Evolutionary conservation across 1,140 invertebrate species (phyloP).

Genomic region (Cydia strobilella): DNA sequence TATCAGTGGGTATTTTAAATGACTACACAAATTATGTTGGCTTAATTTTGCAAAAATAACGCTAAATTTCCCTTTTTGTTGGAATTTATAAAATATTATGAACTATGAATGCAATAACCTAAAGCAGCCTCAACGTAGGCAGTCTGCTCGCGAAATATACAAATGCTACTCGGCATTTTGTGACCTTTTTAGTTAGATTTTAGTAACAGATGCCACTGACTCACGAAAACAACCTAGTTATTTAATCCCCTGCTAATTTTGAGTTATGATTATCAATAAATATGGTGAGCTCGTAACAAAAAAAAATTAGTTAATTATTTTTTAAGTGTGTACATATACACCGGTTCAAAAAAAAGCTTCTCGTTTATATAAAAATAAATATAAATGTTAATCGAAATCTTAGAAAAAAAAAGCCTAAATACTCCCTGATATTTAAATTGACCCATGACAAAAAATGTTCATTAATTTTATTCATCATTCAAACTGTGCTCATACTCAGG

Average conservation of each 20-base stretch:
- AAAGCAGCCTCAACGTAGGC: background rate
- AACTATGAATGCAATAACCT: background rate
- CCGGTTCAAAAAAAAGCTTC: no score
- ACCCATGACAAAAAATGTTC: no score
- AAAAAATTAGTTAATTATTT: no score
- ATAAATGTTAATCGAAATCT: no score
- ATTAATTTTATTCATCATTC: no score
- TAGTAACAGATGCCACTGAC: conserved; percentile 4
- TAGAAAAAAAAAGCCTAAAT: no score
- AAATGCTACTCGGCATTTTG: conserved; percentile 1
- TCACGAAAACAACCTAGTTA: background rate
- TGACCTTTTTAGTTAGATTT: background rate
- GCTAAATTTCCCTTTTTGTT: background rate
- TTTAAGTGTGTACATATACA: no score
- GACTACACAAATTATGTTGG: background rate
- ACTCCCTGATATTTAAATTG: no score
- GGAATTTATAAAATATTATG: background rate
- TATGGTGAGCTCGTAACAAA: no score
- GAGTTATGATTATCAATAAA: background rate
- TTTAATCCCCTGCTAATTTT: background rate
- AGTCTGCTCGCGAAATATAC: background rate
- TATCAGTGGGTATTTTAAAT: background rate
- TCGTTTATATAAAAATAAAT: no score
- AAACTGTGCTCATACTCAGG: no score
- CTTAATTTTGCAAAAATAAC: background rate